Evolutionary conservation across 2,797 vertebrate genomes (phyloP), one percentile per base, ranked within the genome.

Genomic region (Brotula barbata): DNA sequence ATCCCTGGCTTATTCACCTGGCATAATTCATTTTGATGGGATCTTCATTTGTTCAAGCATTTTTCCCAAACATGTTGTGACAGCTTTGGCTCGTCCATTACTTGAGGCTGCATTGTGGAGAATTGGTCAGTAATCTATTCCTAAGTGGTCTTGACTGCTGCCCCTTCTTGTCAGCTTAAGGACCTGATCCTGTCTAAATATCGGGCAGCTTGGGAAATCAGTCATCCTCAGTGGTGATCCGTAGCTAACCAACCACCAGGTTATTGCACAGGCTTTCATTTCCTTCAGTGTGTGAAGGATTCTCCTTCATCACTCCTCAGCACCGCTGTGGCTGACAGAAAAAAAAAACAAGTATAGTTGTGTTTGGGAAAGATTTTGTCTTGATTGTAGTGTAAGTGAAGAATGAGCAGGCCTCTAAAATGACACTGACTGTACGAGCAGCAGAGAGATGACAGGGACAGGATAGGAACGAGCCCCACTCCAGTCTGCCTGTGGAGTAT

Each of bases 11-110:
- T 46, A 31, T 17, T 61, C 59, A 49, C 52, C 34, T 46, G 69
- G 22, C 59, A 58, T 61, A 68, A 67, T 75, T 68, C 64, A 72
- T 65, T 68, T 21, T 31, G 45, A 68, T 73, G 55, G 48, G 13
- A 58, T 58, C 57, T 78, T 66, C 44, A 44, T 71, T 70, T 71
- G 37, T 76, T 68, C 52, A 73, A 64, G 49, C 54, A 34, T 33
- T 21, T 39, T 55, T 55, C 66, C 63, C 66, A 67, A 64, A 80
- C 64, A 13, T 44, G 23, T 65, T 68, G 70, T 74, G 78, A 81
- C 76, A 75, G 69, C 62, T 67, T 52, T 58, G n/a, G n/a, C n/a
- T n/a, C n/a, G n/a, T n/a, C n/a, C n/a, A 43, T 77, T 77, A 71
- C 57, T 15, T 5, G 68, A 31, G 58, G 55, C 46, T 56, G 58